Percentiles rank a stretch among this genome's conserved stretches.
Conservation (phyloP, 2,797 vertebrate genomes). For the Mus spretus region DNA sequence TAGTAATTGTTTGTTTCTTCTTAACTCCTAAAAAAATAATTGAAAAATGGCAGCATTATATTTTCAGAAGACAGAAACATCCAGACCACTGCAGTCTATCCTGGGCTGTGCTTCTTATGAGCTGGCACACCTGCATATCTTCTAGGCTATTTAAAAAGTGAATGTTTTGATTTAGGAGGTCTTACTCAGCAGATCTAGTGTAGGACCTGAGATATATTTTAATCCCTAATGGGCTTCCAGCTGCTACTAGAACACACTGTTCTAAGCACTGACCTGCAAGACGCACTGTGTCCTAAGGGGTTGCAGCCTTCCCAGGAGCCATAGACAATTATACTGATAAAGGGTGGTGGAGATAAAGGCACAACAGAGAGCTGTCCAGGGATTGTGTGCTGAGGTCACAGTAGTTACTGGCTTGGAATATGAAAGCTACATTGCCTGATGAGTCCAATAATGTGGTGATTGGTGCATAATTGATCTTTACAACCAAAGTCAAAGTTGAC, state of each 20-base stretch:
- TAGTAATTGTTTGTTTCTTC: constrained; percentile 52
- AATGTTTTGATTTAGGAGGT: constrained; percentile 6
- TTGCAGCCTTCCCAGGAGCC: not conserved
- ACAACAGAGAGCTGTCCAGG: not conserved
- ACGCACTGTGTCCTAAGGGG: not conserved
- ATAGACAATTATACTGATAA: not conserved
- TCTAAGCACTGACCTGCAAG: not conserved
- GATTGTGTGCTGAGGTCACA: not conserved
- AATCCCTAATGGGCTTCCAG: not conserved
- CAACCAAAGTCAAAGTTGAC: not conserved
- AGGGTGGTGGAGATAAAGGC: not conserved
- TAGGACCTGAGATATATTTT: not conserved
- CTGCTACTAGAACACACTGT: not conserved
- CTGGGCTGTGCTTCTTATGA: not conserved
- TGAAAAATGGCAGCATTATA: not conserved
- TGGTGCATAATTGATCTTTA: not conserved
- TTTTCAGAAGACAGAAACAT: not conserved
- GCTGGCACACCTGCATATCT: not conserved
- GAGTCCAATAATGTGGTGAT: not conserved
- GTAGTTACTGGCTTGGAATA: not conserved
- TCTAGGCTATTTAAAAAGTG: constrained; percentile 2
- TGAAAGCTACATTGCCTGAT: not conserved
- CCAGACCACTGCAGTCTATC: not conserved
- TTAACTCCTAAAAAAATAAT: constrained; percentile 41
- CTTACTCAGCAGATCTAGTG: not conserved